Evolutionary conservation across 2,113 vertebrate genomes (phyloP).

Genomic region (Emydura subglobosa): DNA sequence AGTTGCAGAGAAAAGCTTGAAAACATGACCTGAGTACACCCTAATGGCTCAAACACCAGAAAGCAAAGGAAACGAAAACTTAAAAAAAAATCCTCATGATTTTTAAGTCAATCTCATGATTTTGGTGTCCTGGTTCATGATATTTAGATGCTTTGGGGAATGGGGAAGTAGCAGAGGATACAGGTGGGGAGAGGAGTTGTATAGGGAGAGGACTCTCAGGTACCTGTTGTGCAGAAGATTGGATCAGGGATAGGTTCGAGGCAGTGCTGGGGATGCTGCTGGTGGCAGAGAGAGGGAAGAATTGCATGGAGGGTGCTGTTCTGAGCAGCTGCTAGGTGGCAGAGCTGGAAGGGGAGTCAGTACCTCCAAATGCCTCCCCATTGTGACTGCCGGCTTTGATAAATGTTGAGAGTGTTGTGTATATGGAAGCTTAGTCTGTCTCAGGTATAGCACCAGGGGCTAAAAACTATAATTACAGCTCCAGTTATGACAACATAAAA

Average conservation of each 20-base stretch:
- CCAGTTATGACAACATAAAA: neutral
- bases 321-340: neutral
- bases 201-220: neutral
- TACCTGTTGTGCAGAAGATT: neutral
- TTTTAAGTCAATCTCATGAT: neutral
- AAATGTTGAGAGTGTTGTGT: constrained; percentile 24
- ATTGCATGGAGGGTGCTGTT: neutral
- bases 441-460: constrained; percentile 43
- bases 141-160: neutral
- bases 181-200: neutral
- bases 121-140: neutral
- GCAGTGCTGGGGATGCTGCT: neutral
- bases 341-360: neutral
- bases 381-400: neutral
- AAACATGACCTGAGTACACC: neutral
- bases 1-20: neutral
- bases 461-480: constrained; percentile 15
- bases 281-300: neutral
- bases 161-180: neutral
- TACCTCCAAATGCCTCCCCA: neutral
- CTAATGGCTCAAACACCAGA: neutral
- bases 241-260: neutral
- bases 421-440: constrained; percentile 42
- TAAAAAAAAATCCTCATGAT: neutral
- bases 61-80: neutral